These are phyloP conservation scores for Triplophysa yarkandensis DNA, from an alignment of 2,797 vertebrate genomes.

Conservation along the genomic window DNA sequence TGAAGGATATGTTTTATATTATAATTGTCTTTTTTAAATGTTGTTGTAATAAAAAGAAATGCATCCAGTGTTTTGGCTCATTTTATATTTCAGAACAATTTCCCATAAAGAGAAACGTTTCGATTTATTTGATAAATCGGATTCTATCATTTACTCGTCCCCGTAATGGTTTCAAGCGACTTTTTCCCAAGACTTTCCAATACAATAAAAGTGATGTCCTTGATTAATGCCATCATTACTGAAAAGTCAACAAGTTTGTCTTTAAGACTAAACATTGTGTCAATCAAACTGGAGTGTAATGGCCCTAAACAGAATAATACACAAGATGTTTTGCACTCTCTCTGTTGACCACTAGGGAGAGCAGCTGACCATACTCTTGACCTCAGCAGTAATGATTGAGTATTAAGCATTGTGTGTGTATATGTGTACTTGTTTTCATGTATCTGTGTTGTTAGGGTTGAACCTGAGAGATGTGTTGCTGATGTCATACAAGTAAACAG, in stretches of 20 bases:
- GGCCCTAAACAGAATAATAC: not conserved
- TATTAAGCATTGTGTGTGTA: not conserved
- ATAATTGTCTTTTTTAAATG: not conserved
- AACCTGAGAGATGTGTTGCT: not conserved
- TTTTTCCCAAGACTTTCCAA: too few species aligned
- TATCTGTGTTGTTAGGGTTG: not conserved
- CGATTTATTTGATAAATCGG: too few species aligned
- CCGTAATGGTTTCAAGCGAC: too few species aligned
- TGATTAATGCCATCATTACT: too few species aligned
- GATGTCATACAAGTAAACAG: not conserved
- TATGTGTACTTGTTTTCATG: not conserved
- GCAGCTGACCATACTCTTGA: constrained; percentile 48
- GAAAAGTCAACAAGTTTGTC: too few species aligned
- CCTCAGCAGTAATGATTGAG: not conserved
- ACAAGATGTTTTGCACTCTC: not conserved
- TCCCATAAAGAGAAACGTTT: too few species aligned
- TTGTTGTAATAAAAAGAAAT: constrained; percentile 1
- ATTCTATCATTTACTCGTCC: too few species aligned
- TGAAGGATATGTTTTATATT: not conserved
- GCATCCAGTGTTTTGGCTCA: not conserved
- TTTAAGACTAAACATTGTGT: too few species aligned
- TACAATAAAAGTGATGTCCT: too few species aligned
- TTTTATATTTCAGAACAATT: not conserved
- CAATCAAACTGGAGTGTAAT: not conserved
- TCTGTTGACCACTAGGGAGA: constrained; percentile 58